These are phyloP conservation scores for Enteromius thamalakanensis DNA, from an alignment of 2,797 vertebrate genomes.

Conservation along the genomic window DNA sequence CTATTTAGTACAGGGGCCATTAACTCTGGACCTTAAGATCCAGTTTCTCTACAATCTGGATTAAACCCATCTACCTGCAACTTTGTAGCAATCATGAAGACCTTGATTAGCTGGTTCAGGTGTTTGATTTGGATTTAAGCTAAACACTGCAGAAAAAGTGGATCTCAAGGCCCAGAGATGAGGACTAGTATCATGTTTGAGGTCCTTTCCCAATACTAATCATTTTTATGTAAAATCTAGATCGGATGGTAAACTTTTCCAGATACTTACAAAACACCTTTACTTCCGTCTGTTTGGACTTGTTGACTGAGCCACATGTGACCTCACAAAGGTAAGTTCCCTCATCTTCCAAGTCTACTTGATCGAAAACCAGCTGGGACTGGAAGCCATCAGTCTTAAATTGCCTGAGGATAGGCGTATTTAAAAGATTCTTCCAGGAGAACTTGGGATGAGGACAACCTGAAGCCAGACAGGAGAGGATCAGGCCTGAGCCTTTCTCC, in stretches of 20 bases:
- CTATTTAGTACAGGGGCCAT: not conserved
- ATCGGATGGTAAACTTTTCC: not conserved
- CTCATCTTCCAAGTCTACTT: conserved; percentile 72
- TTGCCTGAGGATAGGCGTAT: conserved; percentile 64
- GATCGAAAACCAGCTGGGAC: conserved; percentile 77
- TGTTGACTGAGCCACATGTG: conserved; percentile 69
- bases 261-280: conserved; percentile 86
- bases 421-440: conserved; percentile 79
- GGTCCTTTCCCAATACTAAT: not conserved
- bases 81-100: not conserved
- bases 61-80: not conserved
- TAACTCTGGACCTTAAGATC: not conserved
- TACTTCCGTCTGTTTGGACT: conserved; percentile 64
- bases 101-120: not conserved
- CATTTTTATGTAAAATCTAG: not conserved
- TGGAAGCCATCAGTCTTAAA: not conserved
- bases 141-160: not conserved
- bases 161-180: not conserved
- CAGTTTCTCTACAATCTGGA: not conserved
- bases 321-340: conserved; percentile 82
- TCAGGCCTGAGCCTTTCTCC: conserved; percentile 72
- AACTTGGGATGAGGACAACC: conserved; percentile 78
- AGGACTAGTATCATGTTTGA: not conserved
- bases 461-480: conserved; percentile 75
- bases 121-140: not conserved